A percentile compares a stretch with the other conserved stretches of the same genome.
Evolutionary conservation across 2,113 vertebrate species (phyloP).

Genomic region (Callipepla californica): DNA sequence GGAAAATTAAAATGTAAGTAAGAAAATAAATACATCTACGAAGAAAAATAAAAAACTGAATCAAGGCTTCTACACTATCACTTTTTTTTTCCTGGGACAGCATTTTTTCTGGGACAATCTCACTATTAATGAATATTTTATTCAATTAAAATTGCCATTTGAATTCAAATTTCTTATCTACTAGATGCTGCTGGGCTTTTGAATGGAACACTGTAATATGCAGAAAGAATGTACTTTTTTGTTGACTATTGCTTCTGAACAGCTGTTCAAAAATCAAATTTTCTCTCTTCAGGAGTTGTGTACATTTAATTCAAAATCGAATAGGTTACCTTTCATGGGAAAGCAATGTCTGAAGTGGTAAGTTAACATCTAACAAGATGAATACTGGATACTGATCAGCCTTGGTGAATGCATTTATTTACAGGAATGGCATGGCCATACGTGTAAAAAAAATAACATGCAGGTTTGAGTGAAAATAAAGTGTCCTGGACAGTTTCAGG

Average conservation of each 20-base stretch:
- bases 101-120: not conserved
- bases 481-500: not conserved
- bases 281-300: not conserved
- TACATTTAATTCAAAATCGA: not conserved
- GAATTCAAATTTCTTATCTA: not conserved
- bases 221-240: not conserved
- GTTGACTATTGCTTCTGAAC: not conserved
- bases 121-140: not conserved
- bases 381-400: not conserved
- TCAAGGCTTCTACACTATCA: not conserved
- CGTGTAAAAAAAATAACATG: not conserved
- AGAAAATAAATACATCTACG: not conserved
- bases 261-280: not conserved
- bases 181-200: not conserved
- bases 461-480: not conserved
- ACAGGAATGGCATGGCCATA: not conserved
- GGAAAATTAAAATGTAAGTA: not conserved
- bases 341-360: not conserved
- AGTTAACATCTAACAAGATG: not conserved
- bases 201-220: not conserved
- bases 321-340: not conserved
- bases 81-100: not conserved
- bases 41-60: not conserved
- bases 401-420: not conserved
- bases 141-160: not conserved